Evolutionary conservation across 2,113 vertebrate genomes (phyloP).

Genomic region (Ageneiosus marmoratus): DNA sequence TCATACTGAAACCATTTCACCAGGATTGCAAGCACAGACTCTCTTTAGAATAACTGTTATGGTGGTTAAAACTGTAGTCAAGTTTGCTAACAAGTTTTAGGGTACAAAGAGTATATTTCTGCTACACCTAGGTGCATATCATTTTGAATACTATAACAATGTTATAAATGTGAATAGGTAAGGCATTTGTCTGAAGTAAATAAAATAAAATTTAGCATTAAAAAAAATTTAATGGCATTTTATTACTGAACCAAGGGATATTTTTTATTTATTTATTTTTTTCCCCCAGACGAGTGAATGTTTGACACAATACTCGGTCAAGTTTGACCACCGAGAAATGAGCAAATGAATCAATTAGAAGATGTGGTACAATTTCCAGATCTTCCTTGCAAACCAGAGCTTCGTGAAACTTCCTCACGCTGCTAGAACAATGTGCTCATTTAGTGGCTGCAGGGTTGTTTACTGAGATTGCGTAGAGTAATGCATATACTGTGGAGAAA

Average conservation of each 20-base stretch:
- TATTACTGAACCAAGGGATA: neutral
- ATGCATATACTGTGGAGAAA: neutral
- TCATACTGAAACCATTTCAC: neutral
- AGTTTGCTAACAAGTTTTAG: neutral
- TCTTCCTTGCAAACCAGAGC: constrained; percentile 23
- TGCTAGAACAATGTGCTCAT: constrained; percentile 5
- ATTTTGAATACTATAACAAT: neutral
- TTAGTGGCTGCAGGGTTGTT: neutral
- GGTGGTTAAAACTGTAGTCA: neutral
- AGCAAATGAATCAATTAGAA: constrained; percentile 20
- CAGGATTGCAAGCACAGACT: neutral
- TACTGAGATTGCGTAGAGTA: constrained; percentile 1
- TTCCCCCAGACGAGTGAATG: neutral
- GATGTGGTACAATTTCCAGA: constrained; percentile 2
- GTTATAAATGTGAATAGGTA: neutral
- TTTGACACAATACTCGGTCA: neutral
- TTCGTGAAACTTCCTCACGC: constrained; percentile 22
- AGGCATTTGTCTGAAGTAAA: neutral
- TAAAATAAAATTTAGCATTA: neutral
- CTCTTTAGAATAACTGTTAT: neutral
- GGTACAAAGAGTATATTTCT: neutral
- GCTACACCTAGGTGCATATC: neutral
- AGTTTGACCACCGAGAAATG: neutral
- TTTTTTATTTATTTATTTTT: too few species aligned
- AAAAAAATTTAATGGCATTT: neutral